Evolutionary conservation across 2,113 vertebrate species (phyloP), one percentile per base, ranked within the genome.

Genomic region (Dolichotis patagonum): DNA sequence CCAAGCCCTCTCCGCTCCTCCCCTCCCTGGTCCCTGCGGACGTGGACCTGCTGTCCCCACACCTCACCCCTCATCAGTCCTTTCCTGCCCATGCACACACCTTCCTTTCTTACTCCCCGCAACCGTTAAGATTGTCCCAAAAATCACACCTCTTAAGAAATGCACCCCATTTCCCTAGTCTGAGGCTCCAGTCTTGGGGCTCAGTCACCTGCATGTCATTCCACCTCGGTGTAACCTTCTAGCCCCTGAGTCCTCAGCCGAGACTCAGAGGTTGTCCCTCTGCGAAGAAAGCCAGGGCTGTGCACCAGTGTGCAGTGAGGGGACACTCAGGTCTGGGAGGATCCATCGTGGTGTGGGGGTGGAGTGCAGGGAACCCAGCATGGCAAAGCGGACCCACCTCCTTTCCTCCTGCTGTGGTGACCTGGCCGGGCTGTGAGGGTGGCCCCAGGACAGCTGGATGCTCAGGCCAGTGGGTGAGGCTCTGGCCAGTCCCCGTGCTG

Each of bases 1-100:
- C 67, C 32, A 67, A 63, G 49, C 7, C 14, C 0, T 3, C 4
- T 75, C 46, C 26, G 19, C 11, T 52, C 12, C 81, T 69, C 14
- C 52, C 20, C 4, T 30, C 32, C 26, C 62, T 0, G 1, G 1
- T 17, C 28, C 13, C 17, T 24, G 7, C 38, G 24, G 1, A 11
- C 9, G 16, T 24, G 67, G 67, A 56, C 69, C 30, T 13, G 1
- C 32, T 35, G 78, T 38, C 58, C n/a, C 86, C 8, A 5, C 32
- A 11, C 71, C 28, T 30, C 32, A 22, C 1, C 28, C 3, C 32
- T 35, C 38, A 28, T 20, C 90, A 38, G 24, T 60, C 38, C 38
- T 14, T 69, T 32, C 49, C 30, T 2, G 8, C 17, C 56, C 9
- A 20, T 46, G 46, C 30, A 26, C 1, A 28, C 26, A 26, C 46